Evolutionary conservation across 2,888 invertebrate genomes (phyloP).

Genomic region (Drosophila neutralis): DNA sequence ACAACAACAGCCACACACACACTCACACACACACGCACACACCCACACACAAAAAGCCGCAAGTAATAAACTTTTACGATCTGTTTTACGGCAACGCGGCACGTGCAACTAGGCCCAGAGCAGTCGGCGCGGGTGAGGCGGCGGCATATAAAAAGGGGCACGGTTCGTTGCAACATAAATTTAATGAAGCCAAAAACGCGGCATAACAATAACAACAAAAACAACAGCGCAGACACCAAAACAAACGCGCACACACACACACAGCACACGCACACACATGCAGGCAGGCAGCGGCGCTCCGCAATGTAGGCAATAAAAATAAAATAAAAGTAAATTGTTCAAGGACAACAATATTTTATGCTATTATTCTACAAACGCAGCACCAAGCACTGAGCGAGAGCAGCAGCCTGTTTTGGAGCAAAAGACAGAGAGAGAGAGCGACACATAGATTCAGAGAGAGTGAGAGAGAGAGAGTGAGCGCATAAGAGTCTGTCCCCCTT

Average conservation of each 20-base stretch:
- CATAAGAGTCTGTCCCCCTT: constrained; percentile 22
- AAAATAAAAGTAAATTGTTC: constrained; percentile 82
- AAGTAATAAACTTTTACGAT: constrained; percentile 85
- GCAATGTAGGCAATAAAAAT: constrained; percentile 78
- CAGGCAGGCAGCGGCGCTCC: constrained; percentile 40
- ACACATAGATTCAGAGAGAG: constrained; percentile 3
- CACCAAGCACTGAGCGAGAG: constrained; percentile 16
- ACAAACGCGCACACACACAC: constrained; percentile 44
- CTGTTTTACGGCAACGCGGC: constrained; percentile 83
- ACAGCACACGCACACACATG: constrained; percentile 31
- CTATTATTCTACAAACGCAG: constrained; percentile 72
- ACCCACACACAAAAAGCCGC: constrained; percentile 70
- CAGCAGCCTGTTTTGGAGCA: not conserved
- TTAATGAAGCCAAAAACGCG: constrained; percentile 79
- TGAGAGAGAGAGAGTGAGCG: not conserved
- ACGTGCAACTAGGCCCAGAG: constrained; percentile 81
- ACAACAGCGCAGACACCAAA: constrained; percentile 69
- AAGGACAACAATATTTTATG: constrained; percentile 81
- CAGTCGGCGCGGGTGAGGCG: constrained; percentile 27
- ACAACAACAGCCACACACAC: constrained; percentile 30
- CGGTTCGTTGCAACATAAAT: constrained; percentile 75
- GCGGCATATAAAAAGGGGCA: constrained; percentile 24
- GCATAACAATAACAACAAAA: constrained; percentile 50
- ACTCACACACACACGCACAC: constrained; percentile 47
- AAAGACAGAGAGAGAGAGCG: constrained; percentile 4